Percentiles rank a stretch among this genome's conserved stretches.
Conservation (phyloP, 2,888 invertebrate species). For the Dorcus parallelipipedus region DNA sequence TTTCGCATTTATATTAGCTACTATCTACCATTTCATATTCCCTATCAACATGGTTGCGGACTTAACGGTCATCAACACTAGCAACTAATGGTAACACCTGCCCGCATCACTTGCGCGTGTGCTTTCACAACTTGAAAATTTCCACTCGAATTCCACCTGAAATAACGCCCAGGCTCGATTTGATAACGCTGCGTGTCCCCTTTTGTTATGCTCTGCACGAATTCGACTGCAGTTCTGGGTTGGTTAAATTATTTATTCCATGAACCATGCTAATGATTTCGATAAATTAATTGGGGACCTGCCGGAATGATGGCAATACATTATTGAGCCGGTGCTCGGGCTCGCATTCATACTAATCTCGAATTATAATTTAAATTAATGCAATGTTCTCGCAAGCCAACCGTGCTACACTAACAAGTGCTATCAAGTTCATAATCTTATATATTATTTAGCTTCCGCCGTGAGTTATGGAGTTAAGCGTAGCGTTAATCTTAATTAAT, state of each 20-base stretch:
- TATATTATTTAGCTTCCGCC: neutral
- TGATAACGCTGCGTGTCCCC: too few relatives aligned
- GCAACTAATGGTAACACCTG: neutral
- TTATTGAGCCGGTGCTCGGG: neutral
- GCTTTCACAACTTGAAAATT: too few relatives aligned
- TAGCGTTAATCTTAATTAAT: too few relatives aligned
- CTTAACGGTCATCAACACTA: conserved; percentile 9
- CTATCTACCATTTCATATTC: too few relatives aligned
- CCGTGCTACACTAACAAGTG: conserved; percentile 1
- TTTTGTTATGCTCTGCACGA: too few relatives aligned
- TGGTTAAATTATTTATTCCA: neutral
- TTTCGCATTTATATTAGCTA: too few relatives aligned
- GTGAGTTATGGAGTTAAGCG: too few relatives aligned
- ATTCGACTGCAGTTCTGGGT: too few relatives aligned
- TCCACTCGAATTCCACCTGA: too few relatives aligned
- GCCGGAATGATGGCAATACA: neutral
- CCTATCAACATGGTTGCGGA: conserved; percentile 9
- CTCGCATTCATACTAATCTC: neutral
- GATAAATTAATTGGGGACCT: neutral
- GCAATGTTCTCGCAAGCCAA: conserved; percentile 2
- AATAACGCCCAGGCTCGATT: too few relatives aligned
- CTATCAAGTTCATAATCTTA: conserved; percentile 1
- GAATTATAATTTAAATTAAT: conserved; percentile 15
- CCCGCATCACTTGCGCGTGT: too few relatives aligned
- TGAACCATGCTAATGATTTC: conserved; percentile 1